A percentile compares a stretch with the other conserved stretches of the same genome.
These are phyloP conservation scores for Belonocnema kinseyi DNA, from an alignment of 1,140 invertebrate species.

Conservation along the genomic window DNA sequence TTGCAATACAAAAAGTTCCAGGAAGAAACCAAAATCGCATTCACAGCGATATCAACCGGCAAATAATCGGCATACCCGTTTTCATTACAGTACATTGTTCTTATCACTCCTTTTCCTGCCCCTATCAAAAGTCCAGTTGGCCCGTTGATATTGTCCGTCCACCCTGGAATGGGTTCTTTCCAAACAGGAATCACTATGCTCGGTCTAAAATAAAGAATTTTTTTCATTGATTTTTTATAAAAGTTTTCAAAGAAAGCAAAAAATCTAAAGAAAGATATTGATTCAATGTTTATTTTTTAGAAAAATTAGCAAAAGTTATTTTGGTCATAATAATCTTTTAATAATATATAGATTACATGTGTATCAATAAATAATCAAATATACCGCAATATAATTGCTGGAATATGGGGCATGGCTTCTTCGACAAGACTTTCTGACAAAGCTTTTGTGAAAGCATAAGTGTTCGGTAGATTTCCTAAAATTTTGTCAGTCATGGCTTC, in stretches of 20 bases:
- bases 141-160: constrained; percentile 96
- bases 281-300: constrained; percentile 31
- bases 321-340: not conserved
- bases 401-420: constrained; percentile 84
- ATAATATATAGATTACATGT: not conserved
- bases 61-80: constrained; percentile 89
- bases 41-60: constrained; percentile 88
- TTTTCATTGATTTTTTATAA: too few species aligned
- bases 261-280: not conserved
- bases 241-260: too few species aligned
- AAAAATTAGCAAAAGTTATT: not conserved
- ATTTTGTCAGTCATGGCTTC: constrained; percentile 85
- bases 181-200: constrained; percentile 85
- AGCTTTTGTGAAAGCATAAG: constrained; percentile 95
- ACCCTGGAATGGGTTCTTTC: constrained; percentile 89
- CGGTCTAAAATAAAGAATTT: constrained; percentile 55
- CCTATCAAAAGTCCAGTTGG: constrained; percentile 87
- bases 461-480: constrained; percentile 89
- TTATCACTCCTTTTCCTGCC: constrained; percentile 89
- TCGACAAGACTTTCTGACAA: constrained; percentile 88
- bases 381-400: constrained; percentile 89
- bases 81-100: constrained; percentile 88
- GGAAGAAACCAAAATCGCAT: constrained; percentile 80
- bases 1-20: constrained; percentile 78
- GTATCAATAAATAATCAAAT: constrained; percentile 24